These are phyloP conservation scores for Euzophera pinguis DNA, from an alignment of 2,888 invertebrate species.

Conservation along the genomic window DNA sequence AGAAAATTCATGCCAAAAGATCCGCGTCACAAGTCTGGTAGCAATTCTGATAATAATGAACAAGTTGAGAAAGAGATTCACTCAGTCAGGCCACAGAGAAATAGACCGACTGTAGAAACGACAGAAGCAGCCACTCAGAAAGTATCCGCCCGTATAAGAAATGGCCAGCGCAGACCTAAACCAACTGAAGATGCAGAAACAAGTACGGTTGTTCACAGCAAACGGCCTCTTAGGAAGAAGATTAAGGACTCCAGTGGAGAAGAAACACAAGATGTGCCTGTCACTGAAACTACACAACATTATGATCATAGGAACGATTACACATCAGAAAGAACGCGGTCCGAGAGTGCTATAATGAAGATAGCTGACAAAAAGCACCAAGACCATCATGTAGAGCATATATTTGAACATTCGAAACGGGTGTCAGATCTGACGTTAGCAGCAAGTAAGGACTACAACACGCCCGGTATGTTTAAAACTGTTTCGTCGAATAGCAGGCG, in stretches of 20 bases:
- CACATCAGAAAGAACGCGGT: conserved; percentile 68
- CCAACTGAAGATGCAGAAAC: conserved; percentile 65
- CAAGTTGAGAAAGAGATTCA: conserved; percentile 54
- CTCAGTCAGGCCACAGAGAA: conserved; percentile 54
- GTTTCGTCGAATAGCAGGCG: conserved; percentile 81
- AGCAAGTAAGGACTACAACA: conserved; percentile 85
- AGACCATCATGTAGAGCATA: conserved; percentile 60
- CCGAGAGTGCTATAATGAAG: conserved; percentile 79
- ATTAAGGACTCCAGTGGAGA: conserved; percentile 59
- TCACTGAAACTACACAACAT: conserved; percentile 50
- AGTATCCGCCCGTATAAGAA: conserved; percentile 63
- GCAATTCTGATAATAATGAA: conserved; percentile 52
- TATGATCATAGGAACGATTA: conserved; percentile 52
- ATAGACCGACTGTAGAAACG: conserved; percentile 45
- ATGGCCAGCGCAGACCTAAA: conserved; percentile 56
- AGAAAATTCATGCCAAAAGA: conserved; percentile 77
- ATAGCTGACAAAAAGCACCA: conserved; percentile 75
- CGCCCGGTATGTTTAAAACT: conserved; percentile 85
- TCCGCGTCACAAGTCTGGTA: conserved; percentile 51
- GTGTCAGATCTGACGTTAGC: conserved; percentile 87
- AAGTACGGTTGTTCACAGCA: conserved; percentile 45
- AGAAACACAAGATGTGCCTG: conserved; percentile 61
- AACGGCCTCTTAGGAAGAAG: conserved; percentile 59
- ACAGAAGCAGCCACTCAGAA: conserved; percentile 61
- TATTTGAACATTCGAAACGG: conserved; percentile 81